Base-by-base conservation (phyloP, 2,888 invertebrate species). In the Drosophila infuscata region DNA sequence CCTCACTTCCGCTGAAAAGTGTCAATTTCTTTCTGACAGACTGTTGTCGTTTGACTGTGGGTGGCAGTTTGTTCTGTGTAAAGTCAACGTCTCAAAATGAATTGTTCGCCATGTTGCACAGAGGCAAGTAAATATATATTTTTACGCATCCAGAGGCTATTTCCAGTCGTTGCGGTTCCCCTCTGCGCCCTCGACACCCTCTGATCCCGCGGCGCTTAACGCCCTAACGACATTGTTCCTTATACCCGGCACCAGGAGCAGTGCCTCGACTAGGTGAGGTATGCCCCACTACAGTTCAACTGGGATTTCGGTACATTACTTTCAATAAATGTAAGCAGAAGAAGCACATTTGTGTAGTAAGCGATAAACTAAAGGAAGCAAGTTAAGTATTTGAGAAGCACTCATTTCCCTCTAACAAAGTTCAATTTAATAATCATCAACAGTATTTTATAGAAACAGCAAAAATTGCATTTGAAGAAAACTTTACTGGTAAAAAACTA, bases 1-100 rank as follows among this genome's bases (percentile, higher is more conserved):
- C 30, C 25, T 32, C 53, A 51, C 58, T 57, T 69, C 35, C 48
- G 65, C 53, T 77, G 3, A 61, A 70, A 79, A 71, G 73, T 82
- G 83, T 79, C 73, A 82, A 72, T 80, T 82, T 66, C 65, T 61
- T 62, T 69, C 69, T 72, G 76, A 76, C 60, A 75, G 64, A 49
- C 71, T 36, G 54, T 54, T 49, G 61, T 35, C 49, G 30, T 33
- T n/a, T 12, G 12, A 17, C 25, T 54, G 5, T 3, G 25, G 33
- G 4, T 32, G 35, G 11, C 25, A 12, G 20, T 38, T 30, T 25
- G 69, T 38, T 35, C 48, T 20, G 46, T 33, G 51, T 48, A 46
- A 46, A 59, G 51, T 41, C 58, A 57, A 52, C 38, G 53, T 49
- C 63, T 65, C 58, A 35, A 68, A 70, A 78, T 79, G 75, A 79